Conservation (phyloP, 2,113 vertebrate species). For the Eptesicus fuscus region DNA sequence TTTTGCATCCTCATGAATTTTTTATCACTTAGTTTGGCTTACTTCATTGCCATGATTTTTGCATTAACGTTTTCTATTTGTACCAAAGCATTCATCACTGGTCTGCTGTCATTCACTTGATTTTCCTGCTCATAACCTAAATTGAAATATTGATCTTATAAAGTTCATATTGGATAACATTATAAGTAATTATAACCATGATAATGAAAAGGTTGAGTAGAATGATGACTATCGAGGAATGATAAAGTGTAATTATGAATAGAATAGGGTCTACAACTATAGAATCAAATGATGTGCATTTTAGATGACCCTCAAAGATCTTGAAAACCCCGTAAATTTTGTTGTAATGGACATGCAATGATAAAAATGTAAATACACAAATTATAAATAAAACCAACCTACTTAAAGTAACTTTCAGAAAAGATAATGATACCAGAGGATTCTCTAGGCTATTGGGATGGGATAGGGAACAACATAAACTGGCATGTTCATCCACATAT, state of each 20-base stretch:
- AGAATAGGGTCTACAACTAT: neutral
- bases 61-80: slow-evolving; percentile 63
- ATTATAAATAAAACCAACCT: neutral
- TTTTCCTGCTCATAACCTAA: slow-evolving; percentile 22
- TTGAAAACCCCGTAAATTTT: neutral
- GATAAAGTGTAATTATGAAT: neutral
- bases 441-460: neutral
- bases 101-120: neutral
- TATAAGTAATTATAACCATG: slow-evolving; percentile 23
- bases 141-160: neutral
- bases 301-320: neutral
- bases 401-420: slow-evolving; percentile 37
- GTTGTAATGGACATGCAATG: neutral
- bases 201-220: slow-evolving; percentile 35
- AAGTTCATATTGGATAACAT: slow-evolving; percentile 48
- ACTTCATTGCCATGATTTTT: slow-evolving; percentile 23
- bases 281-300: neutral
- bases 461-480: neutral
- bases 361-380: neutral
- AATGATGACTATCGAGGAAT: neutral
- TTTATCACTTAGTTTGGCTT: slow-evolving; percentile 69
- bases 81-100: slow-evolving; percentile 61
- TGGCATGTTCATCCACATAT: neutral
- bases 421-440: neutral
- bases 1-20: slow-evolving; percentile 58